Evolutionary conservation across 2,113 vertebrate genomes (phyloP).

Genomic region (Geococcyx californianus): DNA sequence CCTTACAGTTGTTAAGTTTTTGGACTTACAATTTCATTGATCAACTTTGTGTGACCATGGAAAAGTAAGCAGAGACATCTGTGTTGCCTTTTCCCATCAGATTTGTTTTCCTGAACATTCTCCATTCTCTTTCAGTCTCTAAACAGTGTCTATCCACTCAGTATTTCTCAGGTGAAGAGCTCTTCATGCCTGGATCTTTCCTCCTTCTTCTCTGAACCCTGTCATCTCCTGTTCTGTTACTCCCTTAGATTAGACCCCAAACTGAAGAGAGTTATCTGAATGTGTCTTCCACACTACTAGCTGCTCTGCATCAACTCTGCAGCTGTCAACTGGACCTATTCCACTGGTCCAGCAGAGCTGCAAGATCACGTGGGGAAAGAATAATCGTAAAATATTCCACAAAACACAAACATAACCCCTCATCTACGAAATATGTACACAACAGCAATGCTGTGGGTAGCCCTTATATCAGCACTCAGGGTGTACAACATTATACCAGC

Average conservation of each 20-base stretch:
- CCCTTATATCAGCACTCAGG: background rate
- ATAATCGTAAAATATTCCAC: background rate
- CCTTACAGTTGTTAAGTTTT: background rate
- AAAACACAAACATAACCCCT: background rate
- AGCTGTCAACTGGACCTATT: background rate
- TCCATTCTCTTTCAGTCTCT: background rate
- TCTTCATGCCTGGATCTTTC: background rate
- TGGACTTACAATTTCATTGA: background rate
- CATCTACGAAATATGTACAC: background rate
- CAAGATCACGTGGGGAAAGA: background rate
- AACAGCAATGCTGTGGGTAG: background rate
- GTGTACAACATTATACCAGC: background rate
- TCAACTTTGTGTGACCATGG: background rate
- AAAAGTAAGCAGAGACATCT: background rate
- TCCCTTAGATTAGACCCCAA: background rate
- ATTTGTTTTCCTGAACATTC: background rate
- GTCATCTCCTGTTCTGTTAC: background rate
- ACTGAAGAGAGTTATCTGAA: background rate
- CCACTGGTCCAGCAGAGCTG: background rate
- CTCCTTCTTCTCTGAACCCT: background rate
- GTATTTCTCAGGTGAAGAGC: background rate
- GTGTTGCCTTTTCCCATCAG: background rate
- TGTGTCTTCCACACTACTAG: accelerated
- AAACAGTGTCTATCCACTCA: background rate
- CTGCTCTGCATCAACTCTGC: background rate